phyloP scores from a whole-genome alignment of 2,888 invertebrate genomes.

The Acrobasis repandana region DNA sequence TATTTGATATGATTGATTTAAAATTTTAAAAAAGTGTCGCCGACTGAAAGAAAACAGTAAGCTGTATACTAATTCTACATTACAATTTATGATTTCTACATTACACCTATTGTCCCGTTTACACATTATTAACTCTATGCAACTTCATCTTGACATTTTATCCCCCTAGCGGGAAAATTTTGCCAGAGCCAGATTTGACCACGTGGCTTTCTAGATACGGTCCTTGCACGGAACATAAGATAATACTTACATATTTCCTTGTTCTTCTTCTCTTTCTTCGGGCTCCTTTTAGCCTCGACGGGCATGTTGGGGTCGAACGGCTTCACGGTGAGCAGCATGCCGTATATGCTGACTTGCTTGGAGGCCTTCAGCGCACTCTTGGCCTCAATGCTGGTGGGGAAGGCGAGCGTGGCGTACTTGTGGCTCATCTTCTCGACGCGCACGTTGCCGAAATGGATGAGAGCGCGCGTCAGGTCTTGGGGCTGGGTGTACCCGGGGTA shows the following conservation, averaged over 20 bases:
- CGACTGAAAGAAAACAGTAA: no score
- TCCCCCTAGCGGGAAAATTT: no score
- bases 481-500: slow-evolving; percentile 58
- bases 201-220: no score
- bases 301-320: slow-evolving; percentile 36
- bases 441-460: slow-evolving; percentile 49
- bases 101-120: no score
- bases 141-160: no score
- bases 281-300: slow-evolving; percentile 9
- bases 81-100: no score
- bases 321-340: slow-evolving; percentile 49
- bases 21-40: no score
- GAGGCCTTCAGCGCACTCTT: slow-evolving; percentile 40
- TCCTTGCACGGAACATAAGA: neutral
- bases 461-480: slow-evolving; percentile 51
- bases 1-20: no score
- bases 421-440: slow-evolving; percentile 44
- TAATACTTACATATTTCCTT: slow-evolving; percentile 4
- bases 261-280: slow-evolving; percentile 8
- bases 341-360: slow-evolving; percentile 52
- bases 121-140: no score
- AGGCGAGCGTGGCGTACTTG: slow-evolving; percentile 45
- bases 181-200: no score
- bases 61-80: no score
- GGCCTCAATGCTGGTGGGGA: slow-evolving; percentile 38